phyloP scores from a whole-genome alignment of 1,140 invertebrate genomes.

The Conopomorpha cramerella region DNA sequence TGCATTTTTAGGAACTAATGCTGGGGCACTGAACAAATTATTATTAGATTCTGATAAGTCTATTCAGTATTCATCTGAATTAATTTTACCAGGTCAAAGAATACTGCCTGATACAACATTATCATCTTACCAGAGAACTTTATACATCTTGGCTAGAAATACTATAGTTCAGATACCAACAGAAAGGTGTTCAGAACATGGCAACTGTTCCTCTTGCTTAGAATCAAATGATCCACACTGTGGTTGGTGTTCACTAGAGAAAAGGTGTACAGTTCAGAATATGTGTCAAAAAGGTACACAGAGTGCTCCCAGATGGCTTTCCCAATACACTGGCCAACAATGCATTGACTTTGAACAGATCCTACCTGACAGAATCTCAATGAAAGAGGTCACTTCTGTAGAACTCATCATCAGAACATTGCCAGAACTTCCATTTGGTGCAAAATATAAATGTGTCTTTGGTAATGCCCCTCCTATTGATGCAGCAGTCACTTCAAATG shows the following conservation, averaged over 20 bases:
- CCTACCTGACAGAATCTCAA: constrained; percentile 85
- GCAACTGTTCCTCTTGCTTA: constrained; percentile 88
- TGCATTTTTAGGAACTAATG: constrained; percentile 68
- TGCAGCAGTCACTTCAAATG: constrained; percentile 78
- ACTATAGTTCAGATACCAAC: constrained; percentile 90
- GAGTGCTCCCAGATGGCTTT: constrained; percentile 90
- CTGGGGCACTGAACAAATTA: constrained; percentile 37
- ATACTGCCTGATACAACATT: constrained; percentile 84
- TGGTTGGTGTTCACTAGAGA: constrained; percentile 97
- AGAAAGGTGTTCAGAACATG: constrained; percentile 89
- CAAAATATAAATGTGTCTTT: constrained; percentile 95
- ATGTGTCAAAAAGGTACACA: constrained; percentile 89
- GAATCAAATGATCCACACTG: constrained; percentile 95
- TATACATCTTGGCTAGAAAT: constrained; percentile 45
- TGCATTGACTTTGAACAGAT: constrained; percentile 97
- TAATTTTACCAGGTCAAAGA: constrained; percentile 34
- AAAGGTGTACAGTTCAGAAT: constrained; percentile 84
- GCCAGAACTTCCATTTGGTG: constrained; percentile 84
- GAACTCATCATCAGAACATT: constrained; percentile 87
- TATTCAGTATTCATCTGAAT: constrained; percentile 39
- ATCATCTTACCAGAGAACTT: constrained; percentile 69
- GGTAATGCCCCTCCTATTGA: constrained; percentile 84
- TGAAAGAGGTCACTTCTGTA: constrained; percentile 82
- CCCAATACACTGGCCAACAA: constrained; percentile 87
- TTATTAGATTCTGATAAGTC: constrained; percentile 44